Conservation (phyloP, 2,888 invertebrate species). For the Exocentrus adspersus region DNA sequence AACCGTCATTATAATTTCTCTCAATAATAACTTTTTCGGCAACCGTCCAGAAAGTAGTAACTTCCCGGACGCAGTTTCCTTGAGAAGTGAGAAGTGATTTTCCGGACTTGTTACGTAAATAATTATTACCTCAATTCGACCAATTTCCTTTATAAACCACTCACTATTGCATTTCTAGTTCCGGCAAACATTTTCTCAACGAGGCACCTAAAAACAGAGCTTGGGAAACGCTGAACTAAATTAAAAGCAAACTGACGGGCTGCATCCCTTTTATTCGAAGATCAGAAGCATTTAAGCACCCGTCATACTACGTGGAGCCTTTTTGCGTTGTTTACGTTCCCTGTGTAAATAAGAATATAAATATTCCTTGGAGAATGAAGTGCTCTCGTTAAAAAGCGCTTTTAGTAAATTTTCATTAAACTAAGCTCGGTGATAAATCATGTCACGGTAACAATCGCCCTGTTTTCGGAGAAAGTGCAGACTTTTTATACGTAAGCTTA, state of each 20-base stretch:
- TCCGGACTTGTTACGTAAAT: too few relatives aligned
- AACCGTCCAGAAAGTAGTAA: too few relatives aligned
- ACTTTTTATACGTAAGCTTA: neutral
- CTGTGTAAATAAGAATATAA: neutral
- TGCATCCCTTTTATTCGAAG: neutral
- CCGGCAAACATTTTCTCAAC: too few relatives aligned
- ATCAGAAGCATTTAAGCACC: conserved; percentile 1
- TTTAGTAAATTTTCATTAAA: conserved; percentile 4
- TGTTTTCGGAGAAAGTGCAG: neutral
- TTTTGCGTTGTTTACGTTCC: neutral
- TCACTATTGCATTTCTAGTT: too few relatives aligned
- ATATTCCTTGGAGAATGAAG: neutral
- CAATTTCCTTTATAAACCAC: too few relatives aligned
- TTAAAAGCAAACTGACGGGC: neutral
- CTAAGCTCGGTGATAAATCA: neutral
- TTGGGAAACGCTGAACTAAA: neutral
- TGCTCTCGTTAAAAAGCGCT: neutral
- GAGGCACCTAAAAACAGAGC: too few relatives aligned
- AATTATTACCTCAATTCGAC: too few relatives aligned
- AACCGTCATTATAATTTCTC: too few relatives aligned
- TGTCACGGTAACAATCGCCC: neutral
- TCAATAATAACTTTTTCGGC: too few relatives aligned
- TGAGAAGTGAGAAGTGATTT: too few relatives aligned
- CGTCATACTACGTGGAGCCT: neutral
- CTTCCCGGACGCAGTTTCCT: too few relatives aligned